Evolutionary conservation across 2,888 invertebrate species (phyloP).

Genomic region (Ochropacha duplaris): DNA sequence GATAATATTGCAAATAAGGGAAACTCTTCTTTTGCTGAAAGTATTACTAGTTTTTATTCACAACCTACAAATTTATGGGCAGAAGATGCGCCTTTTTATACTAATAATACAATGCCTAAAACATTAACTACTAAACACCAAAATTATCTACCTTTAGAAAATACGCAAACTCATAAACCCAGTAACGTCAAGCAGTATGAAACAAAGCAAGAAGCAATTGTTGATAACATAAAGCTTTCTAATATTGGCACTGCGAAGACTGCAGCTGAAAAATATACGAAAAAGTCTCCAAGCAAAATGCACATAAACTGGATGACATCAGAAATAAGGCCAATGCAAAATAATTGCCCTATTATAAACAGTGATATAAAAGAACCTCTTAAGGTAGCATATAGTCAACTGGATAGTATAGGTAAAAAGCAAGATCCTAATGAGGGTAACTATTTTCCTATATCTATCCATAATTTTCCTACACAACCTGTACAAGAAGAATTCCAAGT

Average conservation of each 20-base stretch:
- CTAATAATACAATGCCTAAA: slow-evolving; percentile 60
- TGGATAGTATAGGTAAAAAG: slow-evolving; percentile 53
- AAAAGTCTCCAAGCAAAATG: slow-evolving; percentile 75
- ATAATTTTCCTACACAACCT: slow-evolving; percentile 64
- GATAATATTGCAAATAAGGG: slow-evolving; percentile 56
- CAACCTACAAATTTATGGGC: slow-evolving; percentile 72
- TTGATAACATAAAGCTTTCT: slow-evolving; percentile 50
- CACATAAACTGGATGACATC: slow-evolving; percentile 81
- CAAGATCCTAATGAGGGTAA: slow-evolving; percentile 62
- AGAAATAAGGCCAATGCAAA: slow-evolving; percentile 71
- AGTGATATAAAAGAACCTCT: slow-evolving; percentile 55
- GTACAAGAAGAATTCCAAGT: slow-evolving; percentile 70
- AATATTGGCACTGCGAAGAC: slow-evolving; percentile 48
- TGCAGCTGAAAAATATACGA: slow-evolving; percentile 66
- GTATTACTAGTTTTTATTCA: slow-evolving; percentile 72
- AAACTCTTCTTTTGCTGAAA: slow-evolving; percentile 62
- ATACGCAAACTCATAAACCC: slow-evolving; percentile 47
- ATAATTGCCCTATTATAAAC: slow-evolving; percentile 53
- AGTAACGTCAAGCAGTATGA: slow-evolving; percentile 58
- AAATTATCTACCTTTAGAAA: slow-evolving; percentile 58
- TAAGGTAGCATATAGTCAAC: slow-evolving; percentile 55
- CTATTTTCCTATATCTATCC: slow-evolving; percentile 73
- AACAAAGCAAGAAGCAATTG: slow-evolving; percentile 46
- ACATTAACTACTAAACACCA: slow-evolving; percentile 57
- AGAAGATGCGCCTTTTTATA: slow-evolving; percentile 73